Evolutionary conservation across 1,140 invertebrate species (phyloP).

Genomic region (Ceratosolen fusciceps): DNA sequence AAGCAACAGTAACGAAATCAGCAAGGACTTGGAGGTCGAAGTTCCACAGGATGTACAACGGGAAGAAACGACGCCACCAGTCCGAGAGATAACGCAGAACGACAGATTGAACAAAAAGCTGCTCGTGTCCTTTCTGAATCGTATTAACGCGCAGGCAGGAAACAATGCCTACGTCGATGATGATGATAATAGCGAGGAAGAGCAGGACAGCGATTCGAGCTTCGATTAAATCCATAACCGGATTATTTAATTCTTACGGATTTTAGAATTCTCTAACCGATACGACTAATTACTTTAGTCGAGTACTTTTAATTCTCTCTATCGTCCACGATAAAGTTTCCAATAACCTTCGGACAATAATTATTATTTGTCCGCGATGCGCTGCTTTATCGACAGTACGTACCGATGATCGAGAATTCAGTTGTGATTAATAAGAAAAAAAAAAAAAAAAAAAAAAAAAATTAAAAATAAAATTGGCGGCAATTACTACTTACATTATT

Average conservation of each 20-base stretch:
- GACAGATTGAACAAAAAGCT: conserved; percentile 77
- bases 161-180: conserved; percentile 10
- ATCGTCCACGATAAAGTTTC: no score
- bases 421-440: no score
- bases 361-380: no score
- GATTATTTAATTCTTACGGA: no score
- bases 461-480: conserved; percentile 39
- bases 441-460: no score
- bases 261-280: no score
- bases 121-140: conserved; percentile 74
- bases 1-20: conserved; percentile 51
- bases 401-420: no score
- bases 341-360: no score
- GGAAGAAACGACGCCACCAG: conserved; percentile 37
- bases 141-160: conserved; percentile 75
- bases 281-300: no score
- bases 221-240: conserved; percentile 47
- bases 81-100: conserved; percentile 74
- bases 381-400: no score
- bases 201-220: conserved; percentile 12
- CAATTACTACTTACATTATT: conserved; percentile 15
- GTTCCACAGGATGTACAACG: conserved; percentile 49
- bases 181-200: conserved; percentile 1
- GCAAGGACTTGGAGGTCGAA: conserved; percentile 52
- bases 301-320: no score